Evolutionary conservation across 1,140 invertebrate genomes (phyloP).

Genomic region (Pseudomyrmex dendroicus): DNA sequence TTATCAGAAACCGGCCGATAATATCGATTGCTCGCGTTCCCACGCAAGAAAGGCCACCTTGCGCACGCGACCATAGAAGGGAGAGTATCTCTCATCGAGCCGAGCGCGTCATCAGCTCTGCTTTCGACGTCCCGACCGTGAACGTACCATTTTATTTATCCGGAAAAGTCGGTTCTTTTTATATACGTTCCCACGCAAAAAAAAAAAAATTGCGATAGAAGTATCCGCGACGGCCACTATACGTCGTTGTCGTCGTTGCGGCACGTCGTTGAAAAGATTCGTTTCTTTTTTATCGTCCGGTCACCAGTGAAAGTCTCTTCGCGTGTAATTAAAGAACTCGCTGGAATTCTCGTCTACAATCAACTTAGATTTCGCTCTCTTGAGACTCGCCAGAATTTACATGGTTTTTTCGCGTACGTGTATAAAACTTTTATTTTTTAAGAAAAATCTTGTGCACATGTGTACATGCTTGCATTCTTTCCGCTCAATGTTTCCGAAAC

Average conservation of each 20-base stretch:
- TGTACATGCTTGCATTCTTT: background rate
- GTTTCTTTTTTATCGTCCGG: conserved; percentile 15
- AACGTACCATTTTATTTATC: conserved; percentile 27
- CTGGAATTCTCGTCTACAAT: conserved; percentile 18
- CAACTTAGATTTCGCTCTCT: background rate
- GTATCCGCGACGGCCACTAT: background rate
- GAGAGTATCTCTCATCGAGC: background rate
- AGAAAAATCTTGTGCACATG: background rate
- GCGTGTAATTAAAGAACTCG: conserved; percentile 34
- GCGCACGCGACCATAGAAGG: background rate
- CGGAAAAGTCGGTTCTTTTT: background rate
- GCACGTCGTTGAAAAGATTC: conserved; percentile 9
- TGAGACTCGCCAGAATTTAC: background rate
- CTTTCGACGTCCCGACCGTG: background rate
- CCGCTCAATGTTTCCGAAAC: background rate
- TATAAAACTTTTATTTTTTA: background rate
- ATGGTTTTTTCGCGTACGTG: background rate
- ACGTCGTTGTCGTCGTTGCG: background rate
- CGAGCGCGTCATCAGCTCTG: no score
- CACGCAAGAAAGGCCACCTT: background rate
- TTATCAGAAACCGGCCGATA: conserved; percentile 20
- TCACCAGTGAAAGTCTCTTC: conserved; percentile 42
- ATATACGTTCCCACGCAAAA: no score
- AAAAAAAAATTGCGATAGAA: conserved; percentile 14
- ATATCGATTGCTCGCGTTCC: conserved; percentile 42